Evolutionary conservation across 1,140 invertebrate genomes (phyloP).

Genomic region (Diploscapter pachys): DNA sequence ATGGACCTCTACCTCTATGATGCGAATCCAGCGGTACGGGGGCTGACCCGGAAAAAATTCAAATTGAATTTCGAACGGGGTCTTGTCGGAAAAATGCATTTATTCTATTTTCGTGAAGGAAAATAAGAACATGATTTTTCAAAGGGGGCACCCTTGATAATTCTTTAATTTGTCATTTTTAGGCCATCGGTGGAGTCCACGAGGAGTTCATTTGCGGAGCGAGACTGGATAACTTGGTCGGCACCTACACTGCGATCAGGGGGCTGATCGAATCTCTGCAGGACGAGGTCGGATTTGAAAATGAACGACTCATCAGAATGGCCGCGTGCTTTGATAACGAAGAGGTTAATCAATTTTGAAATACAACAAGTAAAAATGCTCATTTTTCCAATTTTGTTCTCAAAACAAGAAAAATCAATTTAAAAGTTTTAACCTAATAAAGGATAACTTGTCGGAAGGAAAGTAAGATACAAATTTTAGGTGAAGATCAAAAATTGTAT

Average conservation of each 20-base stretch:
- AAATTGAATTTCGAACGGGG: background rate
- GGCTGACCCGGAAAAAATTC: conserved; percentile 6
- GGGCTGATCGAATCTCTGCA: conserved; percentile 51
- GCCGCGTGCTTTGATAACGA: conserved; percentile 65
- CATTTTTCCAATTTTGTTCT: too few species aligned
- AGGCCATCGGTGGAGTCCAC: conserved; percentile 60
- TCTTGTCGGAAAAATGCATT: too few species aligned
- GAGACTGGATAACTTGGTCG: conserved; percentile 64
- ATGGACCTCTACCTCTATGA: conserved; percentile 64
- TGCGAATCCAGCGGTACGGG: conserved; percentile 61
- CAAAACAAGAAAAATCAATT: too few species aligned
- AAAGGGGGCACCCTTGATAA: conserved; percentile 31
- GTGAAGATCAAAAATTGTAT: too few species aligned
- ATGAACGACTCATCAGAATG: conserved; percentile 62
- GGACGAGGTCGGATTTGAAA: conserved; percentile 31
- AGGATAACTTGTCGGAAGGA: too few species aligned
- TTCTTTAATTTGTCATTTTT: conserved; percentile 41
- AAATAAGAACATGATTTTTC: too few species aligned
- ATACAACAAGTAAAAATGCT: too few species aligned
- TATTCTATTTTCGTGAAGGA: too few species aligned
- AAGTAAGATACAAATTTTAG: too few species aligned
- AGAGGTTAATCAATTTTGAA: conserved; percentile 53
- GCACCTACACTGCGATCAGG: conserved; percentile 61
- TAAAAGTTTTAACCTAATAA: too few species aligned
- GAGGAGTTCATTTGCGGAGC: conserved; percentile 65